These are phyloP conservation scores for Pica pica DNA, from an alignment of 2,113 vertebrate genomes.

Conservation along the genomic window DNA sequence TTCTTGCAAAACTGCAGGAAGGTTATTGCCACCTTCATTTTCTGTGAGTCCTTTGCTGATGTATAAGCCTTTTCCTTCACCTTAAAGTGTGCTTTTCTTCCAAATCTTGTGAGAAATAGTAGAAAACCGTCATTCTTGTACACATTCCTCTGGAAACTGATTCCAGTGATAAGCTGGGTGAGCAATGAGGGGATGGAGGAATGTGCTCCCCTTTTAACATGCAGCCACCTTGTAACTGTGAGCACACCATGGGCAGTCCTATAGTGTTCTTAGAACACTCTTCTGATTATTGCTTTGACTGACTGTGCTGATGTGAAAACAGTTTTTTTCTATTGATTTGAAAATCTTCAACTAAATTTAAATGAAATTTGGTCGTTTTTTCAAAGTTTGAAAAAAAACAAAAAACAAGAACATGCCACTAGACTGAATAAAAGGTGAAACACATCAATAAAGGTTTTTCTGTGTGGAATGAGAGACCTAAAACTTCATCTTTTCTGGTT, in stretches of 20 bases:
- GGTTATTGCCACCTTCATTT: neutral
- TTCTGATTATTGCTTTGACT: neutral
- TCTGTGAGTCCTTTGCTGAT: fast-evolving
- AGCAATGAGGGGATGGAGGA: neutral
- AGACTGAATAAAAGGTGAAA: neutral
- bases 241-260: neutral
- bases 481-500: neutral
- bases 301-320: neutral
- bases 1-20: neutral
- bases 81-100: neutral
- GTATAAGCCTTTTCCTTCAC: neutral
- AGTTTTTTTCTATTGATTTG: neutral
- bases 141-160: neutral
- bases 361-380: neutral
- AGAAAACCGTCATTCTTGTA: neutral
- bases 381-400: neutral
- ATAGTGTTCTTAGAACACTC: neutral
- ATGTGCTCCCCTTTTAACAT: neutral
- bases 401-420: neutral
- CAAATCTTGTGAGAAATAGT: neutral
- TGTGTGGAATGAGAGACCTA: neutral
- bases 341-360: neutral
- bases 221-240: neutral
- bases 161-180: neutral
- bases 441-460: neutral